Percentiles rank a stretch among this genome's conserved stretches.
Conservation (phyloP, 2,888 invertebrate species). For the Elysia crispata region DNA sequence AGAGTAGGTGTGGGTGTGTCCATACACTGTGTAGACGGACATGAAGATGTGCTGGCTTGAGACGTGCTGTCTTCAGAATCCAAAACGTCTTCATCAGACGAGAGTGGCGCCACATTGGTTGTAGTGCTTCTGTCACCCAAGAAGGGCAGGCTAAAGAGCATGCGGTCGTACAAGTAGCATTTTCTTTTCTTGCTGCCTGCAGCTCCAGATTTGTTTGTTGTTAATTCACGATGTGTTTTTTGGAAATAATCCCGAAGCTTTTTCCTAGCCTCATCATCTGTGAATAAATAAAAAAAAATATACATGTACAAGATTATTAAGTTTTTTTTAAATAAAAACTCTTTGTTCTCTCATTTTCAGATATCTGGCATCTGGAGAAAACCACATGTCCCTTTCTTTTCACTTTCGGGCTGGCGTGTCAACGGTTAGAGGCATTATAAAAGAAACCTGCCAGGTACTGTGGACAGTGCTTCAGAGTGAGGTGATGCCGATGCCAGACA, state of each 20-base stretch:
- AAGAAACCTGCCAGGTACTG: conserved; percentile 28
- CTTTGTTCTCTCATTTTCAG: background rate
- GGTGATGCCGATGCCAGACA: conserved; percentile 28
- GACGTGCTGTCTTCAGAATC: background rate
- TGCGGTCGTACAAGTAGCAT: conserved; percentile 20
- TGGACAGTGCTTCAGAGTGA: conserved; percentile 30
- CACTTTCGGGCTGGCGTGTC: conserved; percentile 36
- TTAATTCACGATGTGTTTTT: conserved; percentile 17
- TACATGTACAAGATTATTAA: too few relatives aligned
- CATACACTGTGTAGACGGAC: conserved; percentile 2
- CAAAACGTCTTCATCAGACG: conserved; percentile 10
- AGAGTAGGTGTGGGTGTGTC: background rate
- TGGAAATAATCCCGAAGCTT: background rate
- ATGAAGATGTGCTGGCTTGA: background rate
- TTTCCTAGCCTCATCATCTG: background rate
- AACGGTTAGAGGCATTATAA: conserved; percentile 29
- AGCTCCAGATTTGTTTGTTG: conserved; percentile 16
- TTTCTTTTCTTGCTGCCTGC: conserved; percentile 21
- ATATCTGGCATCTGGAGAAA: conserved; percentile 30
- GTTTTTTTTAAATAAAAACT: too few relatives aligned
- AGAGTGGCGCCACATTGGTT: conserved; percentile 13
- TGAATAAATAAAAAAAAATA: conserved; percentile 18
- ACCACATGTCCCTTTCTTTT: conserved; percentile 25
- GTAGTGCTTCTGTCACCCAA: conserved; percentile 20
- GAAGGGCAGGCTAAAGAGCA: conserved; percentile 9